Conservation (phyloP, 2,888 invertebrate genomes). For the Lutraria lutraria region DNA sequence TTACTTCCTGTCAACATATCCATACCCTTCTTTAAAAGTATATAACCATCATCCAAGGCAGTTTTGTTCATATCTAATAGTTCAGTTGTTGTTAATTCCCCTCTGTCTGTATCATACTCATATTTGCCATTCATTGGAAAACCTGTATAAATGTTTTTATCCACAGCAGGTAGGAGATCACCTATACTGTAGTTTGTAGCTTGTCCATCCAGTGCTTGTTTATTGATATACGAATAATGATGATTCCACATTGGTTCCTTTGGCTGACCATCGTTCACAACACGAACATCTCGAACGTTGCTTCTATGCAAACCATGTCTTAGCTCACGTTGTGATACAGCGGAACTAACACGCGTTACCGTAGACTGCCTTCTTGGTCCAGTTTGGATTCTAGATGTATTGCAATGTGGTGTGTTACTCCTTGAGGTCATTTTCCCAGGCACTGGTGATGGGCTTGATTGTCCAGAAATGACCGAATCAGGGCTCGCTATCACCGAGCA, state of each 20-base stretch:
- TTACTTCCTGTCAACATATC: slow-evolving; percentile 54
- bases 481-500: slow-evolving; percentile 38
- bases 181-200: slow-evolving; percentile 64
- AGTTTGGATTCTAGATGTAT: slow-evolving; percentile 8
- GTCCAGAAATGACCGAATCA: slow-evolving; percentile 9
- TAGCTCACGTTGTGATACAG: slow-evolving; percentile 40
- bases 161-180: slow-evolving; percentile 66
- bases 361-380: background rate
- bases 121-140: slow-evolving; percentile 40
- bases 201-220: slow-evolving; percentile 47
- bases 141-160: slow-evolving; percentile 66
- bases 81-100: slow-evolving; percentile 28
- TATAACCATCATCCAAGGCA: slow-evolving; percentile 59
- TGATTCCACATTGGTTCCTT: slow-evolving; percentile 58
- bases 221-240: slow-evolving; percentile 48
- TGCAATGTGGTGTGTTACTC: slow-evolving; percentile 21
- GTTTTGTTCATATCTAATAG: slow-evolving; percentile 25
- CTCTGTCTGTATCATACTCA: slow-evolving; percentile 15
- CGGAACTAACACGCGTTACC: slow-evolving; percentile 45
- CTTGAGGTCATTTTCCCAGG: background rate
- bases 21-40: slow-evolving; percentile 64
- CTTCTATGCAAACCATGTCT: slow-evolving; percentile 22
- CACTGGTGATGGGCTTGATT: background rate
- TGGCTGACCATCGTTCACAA: slow-evolving; percentile 41
- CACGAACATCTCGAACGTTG: slow-evolving; percentile 43